Evolutionary conservation across 37 sponge, comb jelly and placozoan species (phyloP).

Genomic region (Ianthella basta): DNA sequence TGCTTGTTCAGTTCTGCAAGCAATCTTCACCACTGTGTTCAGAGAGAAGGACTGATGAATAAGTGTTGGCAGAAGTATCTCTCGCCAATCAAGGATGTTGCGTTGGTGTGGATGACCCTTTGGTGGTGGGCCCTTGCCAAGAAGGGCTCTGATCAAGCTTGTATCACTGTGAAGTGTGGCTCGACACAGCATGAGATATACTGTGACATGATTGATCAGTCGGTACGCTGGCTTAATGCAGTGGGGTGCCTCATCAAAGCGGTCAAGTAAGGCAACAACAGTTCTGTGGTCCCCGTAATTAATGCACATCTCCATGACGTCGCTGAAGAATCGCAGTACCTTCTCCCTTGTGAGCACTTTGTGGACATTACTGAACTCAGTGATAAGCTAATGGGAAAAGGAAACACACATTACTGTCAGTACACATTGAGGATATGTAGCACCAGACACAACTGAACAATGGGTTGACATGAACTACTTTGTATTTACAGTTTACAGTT

Average conservation of each 20-base stretch:
- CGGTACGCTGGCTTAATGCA: background rate
- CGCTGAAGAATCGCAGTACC: background rate
- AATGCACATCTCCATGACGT: background rate
- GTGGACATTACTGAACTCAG: too few species aligned
- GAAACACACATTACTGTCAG: too few species aligned
- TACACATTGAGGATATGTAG: too few species aligned
- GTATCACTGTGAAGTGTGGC: slow-evolving; percentile 56
- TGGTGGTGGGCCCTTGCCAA: background rate
- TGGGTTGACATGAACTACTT: too few species aligned
- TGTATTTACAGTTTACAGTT: too few species aligned
- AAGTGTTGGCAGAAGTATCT: background rate
- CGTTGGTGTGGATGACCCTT: background rate
- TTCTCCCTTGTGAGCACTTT: too few species aligned
- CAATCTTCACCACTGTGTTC: background rate
- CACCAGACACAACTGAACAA: too few species aligned
- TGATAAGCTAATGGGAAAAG: too few species aligned
- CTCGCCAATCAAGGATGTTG: background rate
- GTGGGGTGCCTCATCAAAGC: background rate
- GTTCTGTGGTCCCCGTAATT: background rate
- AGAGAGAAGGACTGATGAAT: background rate
- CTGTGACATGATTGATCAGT: slow-evolving; percentile 53
- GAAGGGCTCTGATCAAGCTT: slow-evolving; percentile 18
- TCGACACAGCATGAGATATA: slow-evolving; percentile 61
- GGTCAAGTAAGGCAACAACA: background rate
- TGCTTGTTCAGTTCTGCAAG: background rate